These are phyloP conservation scores for Psilopogon haemacephalus DNA, from an alignment of 2,113 vertebrate species.

Conservation along the genomic window DNA sequence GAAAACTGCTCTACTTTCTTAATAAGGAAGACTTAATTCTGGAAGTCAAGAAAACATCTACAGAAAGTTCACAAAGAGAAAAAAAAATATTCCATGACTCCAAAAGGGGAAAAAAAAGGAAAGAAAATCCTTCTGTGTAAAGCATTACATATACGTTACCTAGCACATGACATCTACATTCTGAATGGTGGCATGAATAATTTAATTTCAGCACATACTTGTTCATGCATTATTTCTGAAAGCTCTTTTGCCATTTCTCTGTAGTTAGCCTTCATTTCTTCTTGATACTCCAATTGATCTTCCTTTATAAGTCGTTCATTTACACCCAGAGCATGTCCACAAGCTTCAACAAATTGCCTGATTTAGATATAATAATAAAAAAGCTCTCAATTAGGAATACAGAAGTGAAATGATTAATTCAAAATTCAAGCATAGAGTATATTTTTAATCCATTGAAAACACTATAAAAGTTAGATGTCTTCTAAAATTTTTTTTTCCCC, in stretches of 20 bases:
- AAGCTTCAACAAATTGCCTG: slow-evolving; percentile 98
- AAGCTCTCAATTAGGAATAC: not conserved
- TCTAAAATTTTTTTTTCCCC: no score
- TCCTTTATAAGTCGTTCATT: slow-evolving; percentile 97
- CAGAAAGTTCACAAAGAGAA: not conserved
- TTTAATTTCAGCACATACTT: slow-evolving; percentile 73
- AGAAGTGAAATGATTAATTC: not conserved
- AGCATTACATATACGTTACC: not conserved
- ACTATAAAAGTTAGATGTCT: not conserved
- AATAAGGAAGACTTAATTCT: not conserved
- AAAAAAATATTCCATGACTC: not conserved
- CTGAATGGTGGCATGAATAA: not conserved
- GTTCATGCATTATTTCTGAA: slow-evolving; percentile 96
- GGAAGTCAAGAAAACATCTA: not conserved
- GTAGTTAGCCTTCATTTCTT: slow-evolving; percentile 98
- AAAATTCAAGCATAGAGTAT: not conserved
- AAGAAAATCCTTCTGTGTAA: not conserved
- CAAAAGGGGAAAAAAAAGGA: rapidly evolving
- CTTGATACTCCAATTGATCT: slow-evolving; percentile 96
- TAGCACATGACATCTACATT: not conserved
- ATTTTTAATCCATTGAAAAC: not conserved
- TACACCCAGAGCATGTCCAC: slow-evolving; percentile 89
- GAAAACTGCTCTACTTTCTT: not conserved
- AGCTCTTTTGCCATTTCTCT: slow-evolving; percentile 93
- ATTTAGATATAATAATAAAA: not conserved